Percentiles rank a stretch among this genome's conserved stretches.
phyloP scores from a whole-genome alignment of 2,113 vertebrate species.

The Oryzias woworae region DNA sequence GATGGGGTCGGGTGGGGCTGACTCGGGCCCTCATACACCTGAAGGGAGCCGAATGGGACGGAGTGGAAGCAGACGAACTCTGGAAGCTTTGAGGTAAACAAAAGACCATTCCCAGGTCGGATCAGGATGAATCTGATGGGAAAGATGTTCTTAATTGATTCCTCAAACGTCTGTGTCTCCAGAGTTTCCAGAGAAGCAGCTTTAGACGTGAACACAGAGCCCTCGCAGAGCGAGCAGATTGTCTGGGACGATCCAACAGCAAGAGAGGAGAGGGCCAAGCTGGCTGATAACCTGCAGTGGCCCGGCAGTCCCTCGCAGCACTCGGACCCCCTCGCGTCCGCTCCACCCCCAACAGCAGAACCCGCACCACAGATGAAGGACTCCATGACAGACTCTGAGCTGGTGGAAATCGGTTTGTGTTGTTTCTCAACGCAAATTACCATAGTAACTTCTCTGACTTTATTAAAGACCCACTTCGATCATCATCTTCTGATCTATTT shows the following conservation, averaged over 20 bases:
- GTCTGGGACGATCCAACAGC: constrained; percentile 98
- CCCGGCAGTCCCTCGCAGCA: constrained; percentile 88
- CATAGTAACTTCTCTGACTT: no score
- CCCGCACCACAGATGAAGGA: constrained; percentile 57
- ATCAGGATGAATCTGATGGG: not conserved
- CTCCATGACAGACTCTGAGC: constrained; percentile 81
- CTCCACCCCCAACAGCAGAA: constrained; percentile 54
- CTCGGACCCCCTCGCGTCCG: constrained; percentile 74
- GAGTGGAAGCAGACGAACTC: constrained; percentile 81
- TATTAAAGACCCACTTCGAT: no score
- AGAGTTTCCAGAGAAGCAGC: constrained; percentile 84
- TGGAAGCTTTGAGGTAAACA: constrained; percentile 89
- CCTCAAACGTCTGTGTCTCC: constrained; percentile 1
- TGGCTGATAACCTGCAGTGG: constrained; percentile 95
- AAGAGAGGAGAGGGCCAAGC: constrained; percentile 90
- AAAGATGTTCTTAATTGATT: no score
- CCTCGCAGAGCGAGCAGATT: constrained; percentile 96
- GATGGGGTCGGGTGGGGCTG: constrained; percentile 70
- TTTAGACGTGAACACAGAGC: constrained; percentile 89
- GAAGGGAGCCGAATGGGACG: constrained; percentile 77
- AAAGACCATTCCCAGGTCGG: not conserved
- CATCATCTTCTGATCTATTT: no score
- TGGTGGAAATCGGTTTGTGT: constrained; percentile 81
- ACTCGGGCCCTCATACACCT: constrained; percentile 81
- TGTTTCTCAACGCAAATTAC: not conserved